Percentiles rank a stretch among this genome's conserved stretches.
phyloP scores from a whole-genome alignment of 1,140 invertebrate genomes.

The Telenomus remus region DNA sequence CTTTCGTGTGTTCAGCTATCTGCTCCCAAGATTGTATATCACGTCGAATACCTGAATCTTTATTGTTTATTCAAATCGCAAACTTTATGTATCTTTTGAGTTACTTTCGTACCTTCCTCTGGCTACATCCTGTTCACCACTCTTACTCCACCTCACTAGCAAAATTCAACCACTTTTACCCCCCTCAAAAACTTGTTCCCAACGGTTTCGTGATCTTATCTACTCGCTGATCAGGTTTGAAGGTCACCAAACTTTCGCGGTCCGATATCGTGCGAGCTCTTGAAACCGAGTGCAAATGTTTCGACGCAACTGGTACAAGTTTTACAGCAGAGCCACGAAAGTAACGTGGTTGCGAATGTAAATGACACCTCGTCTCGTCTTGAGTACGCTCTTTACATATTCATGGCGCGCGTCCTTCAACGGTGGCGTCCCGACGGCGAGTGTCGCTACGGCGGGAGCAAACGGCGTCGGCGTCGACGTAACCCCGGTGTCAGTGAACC shows the following conservation, averaged over 20 bases:
- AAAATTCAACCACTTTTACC: no score
- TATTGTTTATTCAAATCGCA: no score
- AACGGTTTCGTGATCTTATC: no score
- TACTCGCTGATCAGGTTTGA: conserved; percentile 11
- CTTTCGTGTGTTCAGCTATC: no score
- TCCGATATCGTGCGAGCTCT: neutral
- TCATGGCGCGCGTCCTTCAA: conserved; percentile 72
- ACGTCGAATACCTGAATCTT: no score
- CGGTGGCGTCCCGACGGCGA: conserved; percentile 72
- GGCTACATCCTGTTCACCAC: no score
- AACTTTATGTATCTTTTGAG: no score
- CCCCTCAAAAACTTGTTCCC: no score
- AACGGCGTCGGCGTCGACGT: conserved; percentile 59
- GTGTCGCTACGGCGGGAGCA: conserved; percentile 61
- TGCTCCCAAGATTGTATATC: no score
- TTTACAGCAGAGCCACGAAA: conserved; percentile 13
- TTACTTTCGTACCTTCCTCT: no score
- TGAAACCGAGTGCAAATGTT: neutral
- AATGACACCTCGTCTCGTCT: conserved; percentile 52
- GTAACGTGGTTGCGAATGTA: conserved; percentile 42
- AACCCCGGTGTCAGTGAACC: conserved; percentile 73
- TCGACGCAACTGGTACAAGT: conserved; percentile 6
- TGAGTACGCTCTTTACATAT: conserved; percentile 65
- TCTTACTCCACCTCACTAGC: no score
- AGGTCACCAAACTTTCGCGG: conserved; percentile 24